These are phyloP conservation scores for Chaetodon auriga DNA, from an alignment of 2,113 vertebrate genomes.

Conservation along the genomic window DNA sequence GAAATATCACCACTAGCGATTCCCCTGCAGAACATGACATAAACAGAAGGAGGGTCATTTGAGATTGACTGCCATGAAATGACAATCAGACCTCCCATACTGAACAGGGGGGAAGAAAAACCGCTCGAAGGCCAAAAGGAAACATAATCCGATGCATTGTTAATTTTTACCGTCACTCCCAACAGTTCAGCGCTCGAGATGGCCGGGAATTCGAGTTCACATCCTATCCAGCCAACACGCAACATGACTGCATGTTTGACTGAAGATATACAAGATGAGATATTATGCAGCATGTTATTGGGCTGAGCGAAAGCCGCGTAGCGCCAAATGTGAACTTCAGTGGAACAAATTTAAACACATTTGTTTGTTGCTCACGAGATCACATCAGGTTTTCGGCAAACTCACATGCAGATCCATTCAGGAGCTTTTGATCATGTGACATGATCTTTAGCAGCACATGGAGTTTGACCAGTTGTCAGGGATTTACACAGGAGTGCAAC, in stretches of 20 bases:
- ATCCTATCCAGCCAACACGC: slow-evolving; percentile 53
- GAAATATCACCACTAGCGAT: slow-evolving; percentile 54
- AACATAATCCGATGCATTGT: slow-evolving; percentile 58
- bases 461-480: not conserved
- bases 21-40: slow-evolving; percentile 66
- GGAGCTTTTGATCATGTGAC: not conserved
- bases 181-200: slow-evolving; percentile 14
- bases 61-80: slow-evolving; percentile 62
- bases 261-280: slow-evolving; percentile 41
- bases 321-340: slow-evolving; percentile 10
- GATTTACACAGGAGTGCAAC: not conserved
- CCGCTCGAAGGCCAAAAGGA: slow-evolving; percentile 63
- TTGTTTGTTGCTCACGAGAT: slow-evolving; percentile 10
- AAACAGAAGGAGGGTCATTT: slow-evolving; percentile 63
- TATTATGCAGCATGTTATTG: slow-evolving; percentile 21
- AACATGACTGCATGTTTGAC: slow-evolving; percentile 64
- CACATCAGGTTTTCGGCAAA: not conserved
- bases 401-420: not conserved
- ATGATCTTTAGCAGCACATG: not conserved
- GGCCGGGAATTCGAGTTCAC: slow-evolving; percentile 32
- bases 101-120: slow-evolving; percentile 53
- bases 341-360: slow-evolving; percentile 38
- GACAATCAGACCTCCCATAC: slow-evolving; percentile 70
- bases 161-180: slow-evolving; percentile 53
- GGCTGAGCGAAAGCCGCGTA: slow-evolving; percentile 2